Percentiles rank a stretch among this genome's conserved stretches.
Evolutionary conservation across 1,140 invertebrate genomes (phyloP).

Genomic region (Drosophila bifasciata): DNA sequence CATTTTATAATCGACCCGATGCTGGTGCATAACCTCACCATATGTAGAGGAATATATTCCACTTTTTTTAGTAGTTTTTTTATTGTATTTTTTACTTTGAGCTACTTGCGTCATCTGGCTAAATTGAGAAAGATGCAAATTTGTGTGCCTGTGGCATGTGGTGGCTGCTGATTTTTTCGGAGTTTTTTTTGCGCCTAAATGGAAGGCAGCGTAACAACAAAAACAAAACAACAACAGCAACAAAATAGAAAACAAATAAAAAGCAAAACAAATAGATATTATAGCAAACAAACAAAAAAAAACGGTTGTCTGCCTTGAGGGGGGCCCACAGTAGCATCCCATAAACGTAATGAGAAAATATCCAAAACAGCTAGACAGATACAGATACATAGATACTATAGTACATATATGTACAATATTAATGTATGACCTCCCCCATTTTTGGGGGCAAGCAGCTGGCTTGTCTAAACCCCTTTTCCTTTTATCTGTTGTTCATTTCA

Average conservation of each 20-base stretch:
- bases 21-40: conserved; percentile 38
- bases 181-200: conserved; percentile 20
- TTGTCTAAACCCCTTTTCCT: conserved; percentile 1
- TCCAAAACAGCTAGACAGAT: conserved; percentile 24
- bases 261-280: conserved; percentile 28
- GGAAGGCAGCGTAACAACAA: conserved; percentile 14
- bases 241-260: conserved; percentile 30
- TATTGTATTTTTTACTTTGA: background rate
- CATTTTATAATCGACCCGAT: conserved; percentile 19
- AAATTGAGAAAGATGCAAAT: conserved; percentile 50
- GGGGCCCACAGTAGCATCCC: conserved; percentile 3
- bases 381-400: background rate
- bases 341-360: conserved; percentile 36
- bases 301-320: conserved; percentile 31
- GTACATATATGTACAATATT: background rate
- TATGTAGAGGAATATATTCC: conserved; percentile 32
- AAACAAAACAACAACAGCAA: conserved; percentile 2
- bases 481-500: conserved; percentile 3
- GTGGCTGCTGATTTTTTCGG: conserved; percentile 13
- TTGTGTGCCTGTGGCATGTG: conserved; percentile 8
- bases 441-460: conserved; percentile 3
- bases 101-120: conserved; percentile 39
- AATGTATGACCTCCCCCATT: conserved; percentile 2
- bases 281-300: conserved; percentile 44
- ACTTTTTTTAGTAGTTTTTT: conserved; percentile 12